phyloP scores from a whole-genome alignment of 2,888 invertebrate genomes.

The Acleris sparsana region DNA sequence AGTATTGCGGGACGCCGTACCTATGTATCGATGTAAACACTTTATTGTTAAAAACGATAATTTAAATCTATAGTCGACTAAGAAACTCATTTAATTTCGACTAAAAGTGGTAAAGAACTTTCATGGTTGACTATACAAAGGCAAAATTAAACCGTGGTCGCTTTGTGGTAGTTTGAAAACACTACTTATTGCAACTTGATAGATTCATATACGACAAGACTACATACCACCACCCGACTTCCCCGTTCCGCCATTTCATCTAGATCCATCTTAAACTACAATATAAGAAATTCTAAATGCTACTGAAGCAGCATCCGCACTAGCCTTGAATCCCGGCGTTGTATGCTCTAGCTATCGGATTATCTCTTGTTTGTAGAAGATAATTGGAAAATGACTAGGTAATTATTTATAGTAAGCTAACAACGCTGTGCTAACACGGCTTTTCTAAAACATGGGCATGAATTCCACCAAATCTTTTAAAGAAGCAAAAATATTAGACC shows the following conservation, averaged over 20 bases:
- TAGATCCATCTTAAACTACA: constrained; percentile 39
- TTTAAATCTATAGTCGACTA: too few relatives aligned
- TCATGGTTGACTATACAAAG: too few relatives aligned
- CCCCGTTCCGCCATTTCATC: constrained; percentile 52
- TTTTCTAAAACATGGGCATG: not conserved
- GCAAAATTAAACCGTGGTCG: too few relatives aligned
- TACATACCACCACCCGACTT: constrained; percentile 54
- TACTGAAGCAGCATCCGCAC: constrained; percentile 25
- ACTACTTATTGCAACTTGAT: not conserved
- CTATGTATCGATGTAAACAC: too few relatives aligned
- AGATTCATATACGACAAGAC: too few relatives aligned
- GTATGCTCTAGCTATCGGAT: constrained; percentile 57
- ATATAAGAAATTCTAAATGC: constrained; percentile 24
- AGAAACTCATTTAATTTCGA: too few relatives aligned
- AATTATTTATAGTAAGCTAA: constrained; percentile 48
- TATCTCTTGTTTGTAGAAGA: constrained; percentile 59
- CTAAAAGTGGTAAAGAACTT: too few relatives aligned
- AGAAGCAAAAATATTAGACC: too few relatives aligned
- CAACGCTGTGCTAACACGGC: constrained; percentile 5
- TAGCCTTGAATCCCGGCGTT: constrained; percentile 52
- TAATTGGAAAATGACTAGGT: constrained; percentile 52
- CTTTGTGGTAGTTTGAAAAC: too few relatives aligned
- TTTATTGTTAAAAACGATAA: too few relatives aligned
- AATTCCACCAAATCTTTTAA: too few relatives aligned
- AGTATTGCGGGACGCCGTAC: too few relatives aligned